phyloP scores from a whole-genome alignment of 2,888 invertebrate species.

The Teinopalpus imperialis region DNA sequence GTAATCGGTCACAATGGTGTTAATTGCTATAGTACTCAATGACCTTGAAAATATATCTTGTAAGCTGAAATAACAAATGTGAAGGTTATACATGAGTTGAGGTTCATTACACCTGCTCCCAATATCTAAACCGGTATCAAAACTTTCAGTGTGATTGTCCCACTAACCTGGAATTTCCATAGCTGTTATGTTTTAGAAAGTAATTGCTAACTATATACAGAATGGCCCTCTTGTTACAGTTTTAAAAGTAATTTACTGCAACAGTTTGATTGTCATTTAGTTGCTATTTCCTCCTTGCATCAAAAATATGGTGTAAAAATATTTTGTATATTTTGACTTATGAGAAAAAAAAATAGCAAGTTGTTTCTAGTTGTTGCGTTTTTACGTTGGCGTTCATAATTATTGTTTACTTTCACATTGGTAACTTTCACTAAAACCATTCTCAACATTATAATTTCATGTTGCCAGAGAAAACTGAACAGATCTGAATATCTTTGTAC shows the following conservation, averaged over 20 bases:
- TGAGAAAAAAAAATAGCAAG: too few species aligned
- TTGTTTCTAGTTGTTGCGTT: not conserved
- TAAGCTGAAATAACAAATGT: slow-evolving; percentile 2
- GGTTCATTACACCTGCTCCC: slow-evolving; percentile 21
- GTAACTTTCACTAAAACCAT: slow-evolving; percentile 4
- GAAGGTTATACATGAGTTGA: slow-evolving; percentile 12
- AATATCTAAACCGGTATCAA: slow-evolving; percentile 24
- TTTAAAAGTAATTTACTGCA: slow-evolving; percentile 4
- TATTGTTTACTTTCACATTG: not conserved
- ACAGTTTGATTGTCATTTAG: too few species aligned
- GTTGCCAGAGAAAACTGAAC: not conserved
- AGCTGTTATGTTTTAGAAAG: slow-evolving; percentile 40
- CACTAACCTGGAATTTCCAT: slow-evolving; percentile 34
- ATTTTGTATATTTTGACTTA: too few species aligned
- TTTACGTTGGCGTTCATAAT: not conserved
- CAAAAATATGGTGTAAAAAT: slow-evolving; percentile 2
- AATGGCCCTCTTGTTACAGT: slow-evolving; percentile 19
- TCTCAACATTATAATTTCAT: slow-evolving; percentile 4
- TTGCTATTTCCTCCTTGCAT: too few species aligned
- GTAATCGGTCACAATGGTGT: slow-evolving; percentile 13
- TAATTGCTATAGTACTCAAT: slow-evolving; percentile 3
- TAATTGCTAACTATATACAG: slow-evolving; percentile 20
- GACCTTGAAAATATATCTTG: slow-evolving; percentile 5
- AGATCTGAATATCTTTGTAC: not conserved
- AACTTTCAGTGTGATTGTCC: slow-evolving; percentile 32